Evolutionary conservation across 2,797 vertebrate species (phyloP).

Genomic region (Notamacropus eugenii): DNA sequence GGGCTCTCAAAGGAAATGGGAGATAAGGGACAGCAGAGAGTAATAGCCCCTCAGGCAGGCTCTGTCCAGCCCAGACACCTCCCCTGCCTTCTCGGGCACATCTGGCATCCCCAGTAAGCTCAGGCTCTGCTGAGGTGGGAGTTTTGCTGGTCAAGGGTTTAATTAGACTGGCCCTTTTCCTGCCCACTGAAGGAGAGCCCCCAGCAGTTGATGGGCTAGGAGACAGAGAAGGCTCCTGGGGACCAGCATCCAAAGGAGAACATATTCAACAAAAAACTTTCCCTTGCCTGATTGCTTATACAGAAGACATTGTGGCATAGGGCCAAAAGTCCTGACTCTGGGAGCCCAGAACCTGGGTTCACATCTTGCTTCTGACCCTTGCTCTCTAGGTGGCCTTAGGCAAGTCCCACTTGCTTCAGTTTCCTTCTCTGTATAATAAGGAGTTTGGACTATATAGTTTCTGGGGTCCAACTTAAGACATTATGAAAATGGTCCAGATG

Average conservation of each 20-base stretch:
- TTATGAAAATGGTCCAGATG: not conserved
- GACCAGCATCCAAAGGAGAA: not conserved
- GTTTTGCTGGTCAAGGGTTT: constrained; percentile 57
- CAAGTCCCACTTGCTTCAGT: not conserved
- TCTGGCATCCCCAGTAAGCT: constrained; percentile 79
- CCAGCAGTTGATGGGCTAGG: not conserved
- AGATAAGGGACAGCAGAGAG: constrained; percentile 79
- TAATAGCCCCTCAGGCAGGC: constrained; percentile 69
- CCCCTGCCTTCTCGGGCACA: constrained; percentile 66
- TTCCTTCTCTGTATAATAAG: not conserved
- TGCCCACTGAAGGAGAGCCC: constrained; percentile 57
- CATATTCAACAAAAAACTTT: not conserved
- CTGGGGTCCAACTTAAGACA: not conserved
- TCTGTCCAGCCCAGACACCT: constrained; percentile 80
- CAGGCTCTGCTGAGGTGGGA: constrained; percentile 29
- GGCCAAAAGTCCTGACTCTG: not conserved
- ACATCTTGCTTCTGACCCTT: not conserved
- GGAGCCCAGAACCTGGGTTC: not conserved
- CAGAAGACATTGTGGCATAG: not conserved
- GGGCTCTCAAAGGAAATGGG: constrained; percentile 87
- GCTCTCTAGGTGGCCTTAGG: not conserved
- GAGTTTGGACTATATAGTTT: not conserved
- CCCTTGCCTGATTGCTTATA: not conserved
- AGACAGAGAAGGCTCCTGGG: not conserved
- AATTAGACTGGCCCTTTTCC: constrained; percentile 66